Evolutionary conservation across 1,140 invertebrate genomes (phyloP).

Genomic region (Pteromalus puparum): DNA sequence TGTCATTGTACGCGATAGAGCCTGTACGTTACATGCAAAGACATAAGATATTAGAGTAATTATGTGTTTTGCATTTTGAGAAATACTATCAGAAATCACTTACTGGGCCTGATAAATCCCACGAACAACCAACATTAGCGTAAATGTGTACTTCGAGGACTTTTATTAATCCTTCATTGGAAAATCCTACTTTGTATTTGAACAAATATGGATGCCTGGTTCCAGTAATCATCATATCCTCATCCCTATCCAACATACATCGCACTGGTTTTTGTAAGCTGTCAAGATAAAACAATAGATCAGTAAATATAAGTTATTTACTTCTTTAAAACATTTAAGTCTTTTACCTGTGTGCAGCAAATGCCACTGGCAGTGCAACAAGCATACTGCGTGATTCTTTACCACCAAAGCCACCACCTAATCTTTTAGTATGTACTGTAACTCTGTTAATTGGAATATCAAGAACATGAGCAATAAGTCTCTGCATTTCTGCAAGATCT

Average conservation of each 20-base stretch:
- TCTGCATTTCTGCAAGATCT: slow-evolving; percentile 85
- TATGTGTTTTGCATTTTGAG: not conserved
- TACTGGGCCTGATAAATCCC: slow-evolving; percentile 86
- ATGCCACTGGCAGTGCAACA: slow-evolving; percentile 79
- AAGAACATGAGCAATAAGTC: slow-evolving; percentile 82
- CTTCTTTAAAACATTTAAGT: not conserved
- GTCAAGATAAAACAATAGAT: not conserved
- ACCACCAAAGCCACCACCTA: slow-evolving; percentile 96
- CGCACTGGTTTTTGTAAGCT: slow-evolving; percentile 87
- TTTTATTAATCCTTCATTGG: slow-evolving; percentile 82
- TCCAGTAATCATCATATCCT: slow-evolving; percentile 93
- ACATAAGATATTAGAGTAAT: not conserved
- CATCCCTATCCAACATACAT: slow-evolving; percentile 92
- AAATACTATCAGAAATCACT: slow-evolving; percentile 68
- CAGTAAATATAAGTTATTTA: too few species aligned
- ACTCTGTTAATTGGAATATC: slow-evolving; percentile 85
- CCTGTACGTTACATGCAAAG: slow-evolving; percentile 70
- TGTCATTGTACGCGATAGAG: slow-evolving; percentile 83
- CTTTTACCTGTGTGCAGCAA: slow-evolving; percentile 78
- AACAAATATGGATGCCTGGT: slow-evolving; percentile 91
- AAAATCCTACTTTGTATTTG: slow-evolving; percentile 90
- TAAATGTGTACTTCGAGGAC: slow-evolving; percentile 85
- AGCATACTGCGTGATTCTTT: slow-evolving; percentile 87
- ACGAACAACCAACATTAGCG: slow-evolving; percentile 87
- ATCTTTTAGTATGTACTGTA: slow-evolving; percentile 85